Conservation (phyloP, 2,797 vertebrate species). For the Eulemur albifrons region DNA sequence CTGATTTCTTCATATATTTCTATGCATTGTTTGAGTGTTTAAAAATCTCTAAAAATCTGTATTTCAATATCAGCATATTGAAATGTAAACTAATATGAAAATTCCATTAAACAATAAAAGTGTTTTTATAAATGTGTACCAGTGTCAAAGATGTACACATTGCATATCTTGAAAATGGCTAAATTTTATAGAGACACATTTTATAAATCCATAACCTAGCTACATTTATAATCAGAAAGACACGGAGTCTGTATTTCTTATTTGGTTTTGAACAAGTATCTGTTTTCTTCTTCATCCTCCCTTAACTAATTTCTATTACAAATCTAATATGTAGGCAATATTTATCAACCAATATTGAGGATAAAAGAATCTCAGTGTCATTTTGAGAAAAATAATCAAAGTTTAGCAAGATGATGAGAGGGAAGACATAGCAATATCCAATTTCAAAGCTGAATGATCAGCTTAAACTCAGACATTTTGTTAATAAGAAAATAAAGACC, state of each 20-base stretch:
- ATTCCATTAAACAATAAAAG: background rate
- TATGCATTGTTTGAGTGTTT: background rate
- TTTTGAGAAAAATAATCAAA: background rate
- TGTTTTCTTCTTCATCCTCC: background rate
- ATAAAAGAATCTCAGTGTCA: background rate
- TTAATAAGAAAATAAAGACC: slow-evolving; percentile 3
- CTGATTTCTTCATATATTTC: background rate
- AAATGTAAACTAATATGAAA: background rate
- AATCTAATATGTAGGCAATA: background rate
- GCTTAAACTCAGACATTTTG: background rate
- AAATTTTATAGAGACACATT: background rate
- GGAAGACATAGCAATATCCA: background rate
- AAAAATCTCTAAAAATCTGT: background rate
- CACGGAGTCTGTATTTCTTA: background rate
- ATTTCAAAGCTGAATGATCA: slow-evolving; percentile 12
- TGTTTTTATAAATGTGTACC: background rate
- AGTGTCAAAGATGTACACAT: background rate
- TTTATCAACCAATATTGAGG: background rate
- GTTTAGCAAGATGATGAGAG: background rate
- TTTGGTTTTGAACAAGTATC: background rate
- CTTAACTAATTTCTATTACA: background rate
- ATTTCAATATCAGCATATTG: background rate
- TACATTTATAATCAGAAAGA: background rate
- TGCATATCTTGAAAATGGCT: background rate
- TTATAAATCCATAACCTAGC: background rate